phyloP scores from a whole-genome alignment of 2,888 invertebrate species.

The Bombylius major region DNA sequence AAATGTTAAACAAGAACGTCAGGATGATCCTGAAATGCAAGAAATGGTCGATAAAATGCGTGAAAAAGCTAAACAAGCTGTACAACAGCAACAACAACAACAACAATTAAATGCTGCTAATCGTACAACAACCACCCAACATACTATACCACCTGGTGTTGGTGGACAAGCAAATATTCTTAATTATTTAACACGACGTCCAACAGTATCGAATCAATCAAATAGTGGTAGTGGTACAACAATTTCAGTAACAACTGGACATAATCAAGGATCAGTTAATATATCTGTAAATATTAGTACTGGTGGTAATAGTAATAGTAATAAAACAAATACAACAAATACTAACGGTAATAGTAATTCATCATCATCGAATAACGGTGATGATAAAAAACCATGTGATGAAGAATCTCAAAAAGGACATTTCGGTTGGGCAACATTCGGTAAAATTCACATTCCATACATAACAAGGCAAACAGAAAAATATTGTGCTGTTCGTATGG shows the following conservation, averaged over 20 bases:
- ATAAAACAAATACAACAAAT: neutral
- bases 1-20: constrained; percentile 34
- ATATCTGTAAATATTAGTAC: constrained; percentile 20
- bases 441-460: constrained; percentile 76
- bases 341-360: constrained; percentile 3
- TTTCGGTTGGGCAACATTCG: constrained; percentile 86
- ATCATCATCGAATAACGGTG: constrained; percentile 20
- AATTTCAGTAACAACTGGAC: constrained; percentile 9
- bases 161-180: constrained; percentile 44
- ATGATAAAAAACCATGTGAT: constrained; percentile 38
- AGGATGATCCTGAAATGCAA: constrained; percentile 75
- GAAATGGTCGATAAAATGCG: constrained; percentile 78
- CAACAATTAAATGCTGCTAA: constrained; percentile 8
- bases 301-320: constrained; percentile 6
- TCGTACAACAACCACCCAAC: neutral
- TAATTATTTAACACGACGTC: constrained; percentile 45
- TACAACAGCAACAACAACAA: constrained; percentile 25
- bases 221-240: constrained; percentile 21
- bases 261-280: constrained; percentile 24
- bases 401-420: constrained; percentile 67
- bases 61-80: constrained; percentile 63
- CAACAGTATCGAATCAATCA: constrained; percentile 17
- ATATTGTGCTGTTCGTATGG: constrained; percentile 89
- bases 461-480: constrained; percentile 72
- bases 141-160: neutral